Evolutionary conservation across 2,113 vertebrate species (phyloP).

Genomic region (Anser cygnoides): DNA sequence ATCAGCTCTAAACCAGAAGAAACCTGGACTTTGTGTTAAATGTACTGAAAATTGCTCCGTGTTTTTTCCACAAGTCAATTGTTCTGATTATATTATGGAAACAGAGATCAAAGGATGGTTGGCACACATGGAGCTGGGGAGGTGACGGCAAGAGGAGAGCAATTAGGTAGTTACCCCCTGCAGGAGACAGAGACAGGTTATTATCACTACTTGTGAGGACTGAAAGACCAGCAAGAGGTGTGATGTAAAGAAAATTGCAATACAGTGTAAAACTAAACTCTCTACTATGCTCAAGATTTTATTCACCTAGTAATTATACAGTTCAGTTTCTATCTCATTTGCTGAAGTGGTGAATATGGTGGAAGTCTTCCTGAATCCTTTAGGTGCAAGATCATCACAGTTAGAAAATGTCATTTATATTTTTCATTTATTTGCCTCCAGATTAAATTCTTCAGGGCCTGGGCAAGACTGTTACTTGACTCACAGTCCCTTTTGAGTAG

Average conservation of each 20-base stretch:
- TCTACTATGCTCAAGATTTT: not conserved
- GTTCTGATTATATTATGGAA: not conserved
- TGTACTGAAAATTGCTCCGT: not conserved
- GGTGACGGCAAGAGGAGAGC: not conserved
- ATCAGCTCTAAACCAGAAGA: not conserved
- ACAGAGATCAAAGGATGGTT: not conserved
- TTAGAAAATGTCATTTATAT: not conserved
- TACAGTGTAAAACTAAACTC: not conserved
- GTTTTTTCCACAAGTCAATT: not conserved
- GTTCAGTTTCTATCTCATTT: not conserved
- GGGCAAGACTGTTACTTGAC: not conserved
- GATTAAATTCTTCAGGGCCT: not conserved
- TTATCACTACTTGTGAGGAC: not conserved
- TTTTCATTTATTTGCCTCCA: not conserved
- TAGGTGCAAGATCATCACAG: not conserved
- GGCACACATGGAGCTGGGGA: not conserved
- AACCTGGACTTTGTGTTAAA: not conserved
- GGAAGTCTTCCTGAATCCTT: not conserved
- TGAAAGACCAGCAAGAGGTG: not conserved
- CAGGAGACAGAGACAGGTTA: not conserved
- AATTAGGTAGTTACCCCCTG: not conserved
- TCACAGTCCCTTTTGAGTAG: not conserved
- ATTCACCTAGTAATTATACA: not conserved
- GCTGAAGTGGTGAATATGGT: not conserved
- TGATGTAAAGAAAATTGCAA: accelerated